Evolutionary conservation across 2,888 invertebrate genomes (phyloP).

Genomic region (Pachycephus smyrnensis): DNA sequence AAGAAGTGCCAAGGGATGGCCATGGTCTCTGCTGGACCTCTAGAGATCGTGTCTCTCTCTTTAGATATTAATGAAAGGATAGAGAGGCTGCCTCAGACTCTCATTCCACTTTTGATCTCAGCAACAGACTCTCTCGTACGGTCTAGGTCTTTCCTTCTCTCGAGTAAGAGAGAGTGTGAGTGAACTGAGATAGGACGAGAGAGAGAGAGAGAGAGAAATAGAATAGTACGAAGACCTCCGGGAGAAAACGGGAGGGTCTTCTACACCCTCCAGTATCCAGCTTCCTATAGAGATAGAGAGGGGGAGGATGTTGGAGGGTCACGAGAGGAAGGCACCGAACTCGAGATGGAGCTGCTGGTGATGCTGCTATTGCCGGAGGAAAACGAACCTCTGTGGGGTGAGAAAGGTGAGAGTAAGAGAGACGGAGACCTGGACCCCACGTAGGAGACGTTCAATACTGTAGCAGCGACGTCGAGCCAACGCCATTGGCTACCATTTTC

Average conservation of each 20-base stretch:
- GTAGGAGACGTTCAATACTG: constrained; percentile 66
- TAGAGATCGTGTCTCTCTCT: constrained; percentile 39
- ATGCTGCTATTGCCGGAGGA: constrained; percentile 13
- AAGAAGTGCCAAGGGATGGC: background rate
- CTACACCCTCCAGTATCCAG: constrained; percentile 38
- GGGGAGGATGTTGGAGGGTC: constrained; percentile 56
- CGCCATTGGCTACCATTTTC: constrained; percentile 66
- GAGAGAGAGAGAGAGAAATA: constrained; percentile 28
- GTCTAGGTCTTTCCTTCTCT: background rate
- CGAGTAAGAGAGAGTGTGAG: constrained; percentile 1
- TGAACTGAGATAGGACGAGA: background rate
- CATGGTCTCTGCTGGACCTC: constrained; percentile 27
- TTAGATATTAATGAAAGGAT: constrained; percentile 50
- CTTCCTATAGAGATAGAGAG: constrained; percentile 29
- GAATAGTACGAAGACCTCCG: constrained; percentile 26
- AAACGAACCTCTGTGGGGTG: constrained; percentile 15
- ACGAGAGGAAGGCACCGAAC: constrained; percentile 35
- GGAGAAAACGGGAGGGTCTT: constrained; percentile 20
- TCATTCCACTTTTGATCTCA: constrained; percentile 34
- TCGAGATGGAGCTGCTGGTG: constrained; percentile 30
- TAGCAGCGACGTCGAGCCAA: constrained; percentile 53
- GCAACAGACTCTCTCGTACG: constrained; percentile 36
- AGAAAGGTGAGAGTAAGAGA: constrained; percentile 32
- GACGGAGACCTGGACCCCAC: constrained; percentile 57
- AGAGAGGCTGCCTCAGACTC: constrained; percentile 20